phyloP scores from a whole-genome alignment of 2,113 vertebrate species.

The Opisthocomus hoazin region DNA sequence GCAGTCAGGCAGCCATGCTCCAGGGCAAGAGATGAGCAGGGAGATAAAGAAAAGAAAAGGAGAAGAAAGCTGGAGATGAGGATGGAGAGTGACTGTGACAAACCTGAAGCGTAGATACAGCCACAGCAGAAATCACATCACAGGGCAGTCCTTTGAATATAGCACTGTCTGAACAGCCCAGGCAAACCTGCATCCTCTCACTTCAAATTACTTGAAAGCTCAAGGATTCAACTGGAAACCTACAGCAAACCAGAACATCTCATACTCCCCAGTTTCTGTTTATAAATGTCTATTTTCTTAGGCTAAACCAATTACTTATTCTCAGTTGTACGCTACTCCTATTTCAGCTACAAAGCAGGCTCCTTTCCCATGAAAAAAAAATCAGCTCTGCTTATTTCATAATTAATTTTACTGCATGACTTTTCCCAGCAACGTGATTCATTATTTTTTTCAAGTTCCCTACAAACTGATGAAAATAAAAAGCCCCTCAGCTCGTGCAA shows the following conservation, averaged over 20 bases:
- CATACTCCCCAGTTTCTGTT: fast-evolving
- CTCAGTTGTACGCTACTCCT: not conserved
- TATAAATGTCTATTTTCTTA: not conserved
- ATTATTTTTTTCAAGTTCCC: not conserved
- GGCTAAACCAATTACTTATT: not conserved
- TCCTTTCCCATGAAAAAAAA: not conserved
- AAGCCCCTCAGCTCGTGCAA: not conserved
- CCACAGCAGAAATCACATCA: not conserved
- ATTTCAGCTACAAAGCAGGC: not conserved
- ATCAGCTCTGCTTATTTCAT: not conserved
- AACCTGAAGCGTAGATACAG: not conserved
- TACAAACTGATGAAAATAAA: not conserved
- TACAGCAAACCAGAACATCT: not conserved
- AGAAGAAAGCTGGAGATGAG: not conserved
- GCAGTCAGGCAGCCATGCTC: not conserved
- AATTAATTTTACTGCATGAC: not conserved
- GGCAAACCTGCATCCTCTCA: not conserved
- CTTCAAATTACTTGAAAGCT: not conserved
- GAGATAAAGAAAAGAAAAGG: not conserved
- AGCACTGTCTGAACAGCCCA: not conserved
- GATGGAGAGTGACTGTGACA: not conserved
- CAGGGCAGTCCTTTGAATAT: not conserved
- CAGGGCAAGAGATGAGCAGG: not conserved
- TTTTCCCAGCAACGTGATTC: not conserved
- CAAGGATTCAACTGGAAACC: not conserved